phyloP scores from a whole-genome alignment of 2,888 invertebrate genomes.

The Heteromyza rotundicornis region DNA sequence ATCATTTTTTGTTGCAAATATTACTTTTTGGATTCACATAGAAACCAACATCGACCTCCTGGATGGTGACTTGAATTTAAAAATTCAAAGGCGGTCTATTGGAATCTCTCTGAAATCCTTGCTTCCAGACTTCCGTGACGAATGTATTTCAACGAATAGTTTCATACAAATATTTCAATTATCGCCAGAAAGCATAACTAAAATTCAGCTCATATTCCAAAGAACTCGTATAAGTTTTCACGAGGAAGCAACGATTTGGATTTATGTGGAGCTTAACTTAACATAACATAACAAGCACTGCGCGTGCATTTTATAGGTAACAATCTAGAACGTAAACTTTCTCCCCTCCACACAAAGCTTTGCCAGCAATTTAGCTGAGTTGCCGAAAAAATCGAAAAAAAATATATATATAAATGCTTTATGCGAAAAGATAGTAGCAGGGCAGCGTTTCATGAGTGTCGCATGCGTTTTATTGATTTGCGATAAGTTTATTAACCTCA shows the following conservation, averaged over 20 bases:
- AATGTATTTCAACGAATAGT: too few relatives aligned
- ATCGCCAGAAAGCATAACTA: not conserved
- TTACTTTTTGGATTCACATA: too few relatives aligned
- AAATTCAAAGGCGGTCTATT: too few relatives aligned
- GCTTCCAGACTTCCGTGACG: too few relatives aligned
- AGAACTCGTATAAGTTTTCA: not conserved
- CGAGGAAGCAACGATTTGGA: not conserved
- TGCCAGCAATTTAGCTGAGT: not conserved
- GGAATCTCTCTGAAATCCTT: too few relatives aligned
- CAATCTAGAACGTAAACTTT: too few relatives aligned
- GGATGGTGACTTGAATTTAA: too few relatives aligned
- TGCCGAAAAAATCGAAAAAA: slow-evolving; percentile 1
- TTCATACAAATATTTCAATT: too few relatives aligned
- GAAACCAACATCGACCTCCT: too few relatives aligned
- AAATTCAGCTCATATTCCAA: not conserved
- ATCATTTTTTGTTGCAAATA: too few relatives aligned
- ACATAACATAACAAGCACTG: not conserved
- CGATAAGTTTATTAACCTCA: slow-evolving; percentile 3
- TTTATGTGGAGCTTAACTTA: too few relatives aligned
- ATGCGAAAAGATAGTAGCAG: not conserved
- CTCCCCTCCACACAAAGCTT: too few relatives aligned
- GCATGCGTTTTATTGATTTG: slow-evolving; percentile 22
- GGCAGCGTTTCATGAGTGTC: slow-evolving; percentile 14
- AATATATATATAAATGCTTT: not conserved
- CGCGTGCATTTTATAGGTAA: slow-evolving; percentile 18